Conservation (phyloP, 2,113 vertebrate species). For the Lanius collurio region DNA sequence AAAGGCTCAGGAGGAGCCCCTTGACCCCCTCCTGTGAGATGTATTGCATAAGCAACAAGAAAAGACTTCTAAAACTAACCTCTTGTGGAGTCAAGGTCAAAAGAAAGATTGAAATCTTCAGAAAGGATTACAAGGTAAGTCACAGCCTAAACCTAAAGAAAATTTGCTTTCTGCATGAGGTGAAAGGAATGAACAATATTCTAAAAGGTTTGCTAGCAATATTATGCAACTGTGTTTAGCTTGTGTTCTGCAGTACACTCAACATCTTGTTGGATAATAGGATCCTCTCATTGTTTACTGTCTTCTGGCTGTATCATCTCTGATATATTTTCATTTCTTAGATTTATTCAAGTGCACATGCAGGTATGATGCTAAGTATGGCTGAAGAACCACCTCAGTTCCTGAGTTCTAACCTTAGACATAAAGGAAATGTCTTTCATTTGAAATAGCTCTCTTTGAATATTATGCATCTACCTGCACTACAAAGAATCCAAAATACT, state of each 20-base stretch:
- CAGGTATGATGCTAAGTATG: not conserved
- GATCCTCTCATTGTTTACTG: not conserved
- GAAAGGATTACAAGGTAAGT: not conserved
- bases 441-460: not conserved
- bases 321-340: not conserved
- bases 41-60: not conserved
- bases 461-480: not conserved
- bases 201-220: not conserved
- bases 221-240: not conserved
- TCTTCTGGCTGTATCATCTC: not conserved
- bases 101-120: not conserved
- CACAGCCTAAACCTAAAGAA: not conserved
- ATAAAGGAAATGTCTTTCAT: not conserved
- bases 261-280: not conserved
- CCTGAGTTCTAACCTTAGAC: not conserved
- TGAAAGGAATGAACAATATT: not conserved
- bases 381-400: not conserved
- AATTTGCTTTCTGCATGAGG: not conserved
- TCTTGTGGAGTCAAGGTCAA: not conserved
- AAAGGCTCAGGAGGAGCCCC: not conserved
- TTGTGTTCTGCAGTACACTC: not conserved
- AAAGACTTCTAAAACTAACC: not conserved
- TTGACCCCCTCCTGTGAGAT: not conserved
- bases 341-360: not conserved
- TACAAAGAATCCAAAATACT: not conserved